Percentiles rank a stretch among this genome's conserved stretches.
Conservation (phyloP, 2,888 invertebrate species). For the Hirtodrosophila trivittata region DNA sequence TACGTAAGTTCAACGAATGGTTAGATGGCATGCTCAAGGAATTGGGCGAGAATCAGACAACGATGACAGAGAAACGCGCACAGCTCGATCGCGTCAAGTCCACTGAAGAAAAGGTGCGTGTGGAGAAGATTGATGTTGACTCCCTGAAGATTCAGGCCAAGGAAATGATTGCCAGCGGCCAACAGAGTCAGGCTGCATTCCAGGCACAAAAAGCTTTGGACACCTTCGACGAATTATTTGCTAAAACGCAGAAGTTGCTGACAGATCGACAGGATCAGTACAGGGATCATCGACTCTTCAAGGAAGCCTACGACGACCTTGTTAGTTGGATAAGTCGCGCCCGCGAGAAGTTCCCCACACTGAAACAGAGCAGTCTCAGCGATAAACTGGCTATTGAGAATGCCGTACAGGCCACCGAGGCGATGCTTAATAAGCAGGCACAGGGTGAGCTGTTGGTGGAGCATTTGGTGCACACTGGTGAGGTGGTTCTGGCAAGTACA, state of each 20-base stretch:
- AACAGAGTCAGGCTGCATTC: slow-evolving; percentile 91
- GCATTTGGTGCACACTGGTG: slow-evolving; percentile 93
- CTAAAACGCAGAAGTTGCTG: slow-evolving; percentile 90
- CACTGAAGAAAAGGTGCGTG: slow-evolving; percentile 93
- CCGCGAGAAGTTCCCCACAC: slow-evolving; percentile 93
- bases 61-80: slow-evolving; percentile 93
- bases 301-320: slow-evolving; percentile 95
- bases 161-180: slow-evolving; percentile 93
- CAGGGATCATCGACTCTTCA: slow-evolving; percentile 94
- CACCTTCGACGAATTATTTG: slow-evolving; percentile 91
- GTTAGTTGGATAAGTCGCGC: slow-evolving; percentile 94
- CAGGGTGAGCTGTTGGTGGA: slow-evolving; percentile 95
- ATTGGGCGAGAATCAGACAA: slow-evolving; percentile 89
- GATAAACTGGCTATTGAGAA: slow-evolving; percentile 95
- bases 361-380: slow-evolving; percentile 92
- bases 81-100: slow-evolving; percentile 93
- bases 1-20: slow-evolving; percentile 92
- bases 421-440: slow-evolving; percentile 93
- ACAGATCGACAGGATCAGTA: slow-evolving; percentile 93
- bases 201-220: slow-evolving; percentile 94
- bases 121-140: slow-evolving; percentile 95
- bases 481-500: slow-evolving; percentile 93
- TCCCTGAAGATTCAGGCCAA: slow-evolving; percentile 91
- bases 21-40: slow-evolving; percentile 90
- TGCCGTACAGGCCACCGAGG: slow-evolving; percentile 93